Conservation (phyloP, 2,797 vertebrate species). For the Rhadinocentrus ornatus region DNA sequence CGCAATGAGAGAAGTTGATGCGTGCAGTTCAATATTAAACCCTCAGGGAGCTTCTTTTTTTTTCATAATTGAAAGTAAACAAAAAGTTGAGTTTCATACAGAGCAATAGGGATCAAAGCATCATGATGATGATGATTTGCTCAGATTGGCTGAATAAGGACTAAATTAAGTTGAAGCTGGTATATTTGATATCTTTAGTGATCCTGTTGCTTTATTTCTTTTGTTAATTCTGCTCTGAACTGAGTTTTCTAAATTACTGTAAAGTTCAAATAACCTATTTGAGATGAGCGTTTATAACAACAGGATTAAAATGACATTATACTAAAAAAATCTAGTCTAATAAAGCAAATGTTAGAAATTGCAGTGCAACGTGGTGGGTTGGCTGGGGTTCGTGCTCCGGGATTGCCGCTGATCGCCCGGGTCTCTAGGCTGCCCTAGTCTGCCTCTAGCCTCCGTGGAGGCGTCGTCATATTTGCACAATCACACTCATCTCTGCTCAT, state of each 20-base stretch:
- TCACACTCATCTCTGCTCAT: too few relatives aligned
- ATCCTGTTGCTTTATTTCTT: background rate
- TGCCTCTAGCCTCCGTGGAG: too few relatives aligned
- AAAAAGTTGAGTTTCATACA: conserved; percentile 8
- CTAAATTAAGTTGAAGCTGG: too few relatives aligned
- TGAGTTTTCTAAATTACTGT: background rate
- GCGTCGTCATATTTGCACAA: too few relatives aligned
- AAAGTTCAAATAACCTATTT: too few relatives aligned
- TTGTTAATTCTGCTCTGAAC: background rate
- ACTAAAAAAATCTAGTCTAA: background rate
- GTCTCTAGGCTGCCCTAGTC: too few relatives aligned
- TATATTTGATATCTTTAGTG: background rate
- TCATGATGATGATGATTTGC: background rate
- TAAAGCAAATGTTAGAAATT: background rate
- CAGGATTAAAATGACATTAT: too few relatives aligned
- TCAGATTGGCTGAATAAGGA: too few relatives aligned
- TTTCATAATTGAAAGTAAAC: conserved; percentile 31
- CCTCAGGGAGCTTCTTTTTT: conserved; percentile 44
- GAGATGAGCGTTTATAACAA: too few relatives aligned
- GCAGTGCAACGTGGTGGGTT: too few relatives aligned
- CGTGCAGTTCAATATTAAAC: conserved; percentile 63
- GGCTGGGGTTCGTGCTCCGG: too few relatives aligned
- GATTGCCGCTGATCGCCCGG: too few relatives aligned
- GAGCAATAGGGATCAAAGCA: background rate
- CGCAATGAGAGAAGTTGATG: conserved; percentile 51